These are phyloP conservation scores for Odontamblyopus lacepedii DNA, from an alignment of 2,797 vertebrate genomes.

Conservation along the genomic window DNA sequence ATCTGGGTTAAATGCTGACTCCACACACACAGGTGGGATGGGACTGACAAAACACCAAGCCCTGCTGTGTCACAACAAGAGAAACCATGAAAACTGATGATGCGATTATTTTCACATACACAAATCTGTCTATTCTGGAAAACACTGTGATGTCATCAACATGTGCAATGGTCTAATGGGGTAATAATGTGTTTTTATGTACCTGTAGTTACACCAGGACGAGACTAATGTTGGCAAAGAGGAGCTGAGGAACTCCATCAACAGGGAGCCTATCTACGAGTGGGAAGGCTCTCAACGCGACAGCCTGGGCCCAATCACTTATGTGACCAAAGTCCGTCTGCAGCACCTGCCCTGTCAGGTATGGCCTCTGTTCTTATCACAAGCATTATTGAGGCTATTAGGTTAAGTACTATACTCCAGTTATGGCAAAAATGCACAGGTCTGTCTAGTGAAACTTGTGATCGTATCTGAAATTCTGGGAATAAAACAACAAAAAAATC, in stretches of 20 bases:
- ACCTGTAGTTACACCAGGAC: slow-evolving; percentile 54
- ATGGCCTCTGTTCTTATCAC: slow-evolving; percentile 29
- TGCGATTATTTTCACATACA: slow-evolving; percentile 1
- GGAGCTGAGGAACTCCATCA: slow-evolving; percentile 86
- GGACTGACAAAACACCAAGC: slow-evolving; percentile 34
- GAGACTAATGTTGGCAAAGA: slow-evolving; percentile 65
- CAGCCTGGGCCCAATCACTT: slow-evolving; percentile 82
- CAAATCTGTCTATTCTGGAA: slow-evolving; percentile 19
- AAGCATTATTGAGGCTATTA: slow-evolving; percentile 12
- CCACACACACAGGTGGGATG: slow-evolving; percentile 52
- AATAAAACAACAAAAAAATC: slow-evolving; percentile 28
- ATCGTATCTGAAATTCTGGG: slow-evolving; percentile 34
- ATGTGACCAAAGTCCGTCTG: slow-evolving; percentile 88
- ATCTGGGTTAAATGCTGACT: slow-evolving; percentile 53
- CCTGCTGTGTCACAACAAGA: slow-evolving; percentile 26
- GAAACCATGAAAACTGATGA: slow-evolving; percentile 24
- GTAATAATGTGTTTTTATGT: slow-evolving; percentile 11
- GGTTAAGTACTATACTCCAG: neutral
- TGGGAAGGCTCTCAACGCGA: slow-evolving; percentile 86
- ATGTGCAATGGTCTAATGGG: slow-evolving; percentile 14
- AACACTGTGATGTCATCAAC: slow-evolving; percentile 7
- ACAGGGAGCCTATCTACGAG: slow-evolving; percentile 83
- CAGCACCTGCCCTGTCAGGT: slow-evolving; percentile 96
- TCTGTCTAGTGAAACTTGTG: slow-evolving; percentile 15
- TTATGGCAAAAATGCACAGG: slow-evolving; percentile 28